phyloP scores from a whole-genome alignment of 2,797 vertebrate genomes.

The Paedocypris micromegethes region DNA sequence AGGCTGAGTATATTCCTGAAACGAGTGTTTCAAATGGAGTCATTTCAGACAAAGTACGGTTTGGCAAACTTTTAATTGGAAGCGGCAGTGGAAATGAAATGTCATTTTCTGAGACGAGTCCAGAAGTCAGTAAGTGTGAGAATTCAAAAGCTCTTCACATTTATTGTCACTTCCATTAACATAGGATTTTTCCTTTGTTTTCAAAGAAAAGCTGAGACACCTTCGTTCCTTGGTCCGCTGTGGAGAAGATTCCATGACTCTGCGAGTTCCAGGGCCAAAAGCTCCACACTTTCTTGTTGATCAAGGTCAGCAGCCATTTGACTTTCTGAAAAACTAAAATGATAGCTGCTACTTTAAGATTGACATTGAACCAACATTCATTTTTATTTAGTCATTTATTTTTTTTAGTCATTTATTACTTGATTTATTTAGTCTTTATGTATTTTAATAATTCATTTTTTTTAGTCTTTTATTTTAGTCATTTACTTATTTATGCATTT shows the following conservation, averaged over 20 bases:
- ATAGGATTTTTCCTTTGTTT: too few species aligned
- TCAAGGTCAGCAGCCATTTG: conserved; percentile 27
- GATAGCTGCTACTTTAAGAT: too few species aligned
- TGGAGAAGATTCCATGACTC: conserved; percentile 34
- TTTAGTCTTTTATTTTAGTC: not conserved
- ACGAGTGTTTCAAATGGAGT: not conserved
- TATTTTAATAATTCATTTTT: not conserved
- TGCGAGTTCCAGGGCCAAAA: conserved; percentile 27
- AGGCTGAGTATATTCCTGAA: not conserved
- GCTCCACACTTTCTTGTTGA: conserved; percentile 47
- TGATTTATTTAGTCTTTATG: too few species aligned
- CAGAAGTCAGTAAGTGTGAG: too few species aligned
- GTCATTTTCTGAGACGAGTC: not conserved
- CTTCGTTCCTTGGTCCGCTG: conserved; percentile 42
- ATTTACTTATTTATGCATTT: too few species aligned
- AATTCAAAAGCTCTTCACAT: too few species aligned
- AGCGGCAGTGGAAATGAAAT: too few species aligned
- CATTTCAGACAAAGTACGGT: not conserved
- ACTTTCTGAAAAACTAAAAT: too few species aligned
- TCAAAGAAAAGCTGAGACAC: conserved; percentile 4
- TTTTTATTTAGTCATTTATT: too few species aligned
- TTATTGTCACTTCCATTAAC: too few species aligned
- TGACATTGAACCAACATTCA: too few species aligned
- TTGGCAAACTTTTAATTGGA: conserved; percentile 12
- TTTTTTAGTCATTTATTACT: too few species aligned